Evolutionary conservation across 2,113 vertebrate species (phyloP).

Genomic region (Euleptes europaea): DNA sequence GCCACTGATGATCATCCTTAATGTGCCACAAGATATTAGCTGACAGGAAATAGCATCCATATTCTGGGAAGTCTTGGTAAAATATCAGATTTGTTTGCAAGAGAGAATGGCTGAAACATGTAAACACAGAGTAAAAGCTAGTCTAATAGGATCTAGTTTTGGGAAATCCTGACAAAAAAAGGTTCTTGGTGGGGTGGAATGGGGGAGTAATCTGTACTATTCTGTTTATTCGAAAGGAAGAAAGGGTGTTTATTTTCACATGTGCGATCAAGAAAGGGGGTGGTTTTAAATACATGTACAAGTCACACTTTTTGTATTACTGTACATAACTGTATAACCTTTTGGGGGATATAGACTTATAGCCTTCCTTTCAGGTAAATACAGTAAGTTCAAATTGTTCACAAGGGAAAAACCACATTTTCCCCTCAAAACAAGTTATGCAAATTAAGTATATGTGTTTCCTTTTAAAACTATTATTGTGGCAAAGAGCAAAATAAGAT

Average conservation of each 20-base stretch:
- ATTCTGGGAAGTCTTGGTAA: not conserved
- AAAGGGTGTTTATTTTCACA: no score
- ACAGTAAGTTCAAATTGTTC: not conserved
- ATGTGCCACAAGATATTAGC: not conserved
- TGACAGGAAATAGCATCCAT: not conserved
- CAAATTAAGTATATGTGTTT: not conserved
- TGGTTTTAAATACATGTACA: no score
- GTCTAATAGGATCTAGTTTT: not conserved
- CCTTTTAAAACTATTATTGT: not conserved
- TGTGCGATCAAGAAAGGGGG: no score
- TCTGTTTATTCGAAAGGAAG: no score
- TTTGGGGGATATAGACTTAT: no score
- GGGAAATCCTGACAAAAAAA: not conserved
- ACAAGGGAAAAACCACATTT: not conserved
- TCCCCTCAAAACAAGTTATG: not conserved
- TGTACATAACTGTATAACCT: no score
- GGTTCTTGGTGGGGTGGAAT: not conserved
- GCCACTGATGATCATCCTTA: not conserved
- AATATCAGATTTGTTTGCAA: not conserved
- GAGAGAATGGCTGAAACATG: not conserved
- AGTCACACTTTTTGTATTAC: no score
- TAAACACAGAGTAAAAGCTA: not conserved
- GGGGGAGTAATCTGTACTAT: no score
- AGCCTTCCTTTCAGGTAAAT: not conserved
- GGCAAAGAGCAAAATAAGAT: not conserved